These are phyloP conservation scores for Ephydatia muelleri DNA, from an alignment of 37 sponge, comb jelly and placozoan species.

Conservation along the genomic window DNA sequence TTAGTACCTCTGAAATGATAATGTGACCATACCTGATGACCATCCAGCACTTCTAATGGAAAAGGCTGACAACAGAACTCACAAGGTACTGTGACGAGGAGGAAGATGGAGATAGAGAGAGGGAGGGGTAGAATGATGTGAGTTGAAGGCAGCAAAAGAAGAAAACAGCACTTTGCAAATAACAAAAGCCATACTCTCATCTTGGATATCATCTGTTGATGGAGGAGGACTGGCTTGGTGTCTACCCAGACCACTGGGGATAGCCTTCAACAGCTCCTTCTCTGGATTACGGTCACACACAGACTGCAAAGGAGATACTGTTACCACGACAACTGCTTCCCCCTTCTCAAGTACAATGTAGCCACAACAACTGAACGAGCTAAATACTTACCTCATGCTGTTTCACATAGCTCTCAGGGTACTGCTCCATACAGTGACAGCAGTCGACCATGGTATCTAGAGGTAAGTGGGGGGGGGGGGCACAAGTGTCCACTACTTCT, in stretches of 20 bases:
- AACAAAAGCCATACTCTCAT: background rate
- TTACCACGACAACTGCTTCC: background rate
- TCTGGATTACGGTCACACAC: conserved; percentile 42
- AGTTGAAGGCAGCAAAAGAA: too few relatives aligned
- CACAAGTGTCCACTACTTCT: background rate
- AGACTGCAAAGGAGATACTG: background rate
- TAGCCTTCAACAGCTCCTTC: conserved; percentile 7
- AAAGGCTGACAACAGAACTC: conserved; percentile 52
- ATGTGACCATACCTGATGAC: conserved; percentile 53
- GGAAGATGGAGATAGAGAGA: background rate
- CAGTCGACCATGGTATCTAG: background rate
- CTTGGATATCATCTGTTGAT: background rate
- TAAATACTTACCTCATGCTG: background rate
- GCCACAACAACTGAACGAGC: background rate
- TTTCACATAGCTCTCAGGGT: background rate
- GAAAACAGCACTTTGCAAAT: too few relatives aligned
- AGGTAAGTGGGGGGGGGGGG: background rate
- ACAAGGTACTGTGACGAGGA: conserved; percentile 52
- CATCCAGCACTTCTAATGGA: conserved; percentile 7
- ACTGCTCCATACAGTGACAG: background rate
- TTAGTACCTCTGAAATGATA: too few relatives aligned
- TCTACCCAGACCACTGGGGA: background rate
- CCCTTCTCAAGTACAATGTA: background rate
- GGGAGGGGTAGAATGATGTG: background rate
- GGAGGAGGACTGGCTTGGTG: background rate